These are phyloP conservation scores for Halcyon chelicuti DNA, from an alignment of 2,797 vertebrate species.

Conservation along the genomic window DNA sequence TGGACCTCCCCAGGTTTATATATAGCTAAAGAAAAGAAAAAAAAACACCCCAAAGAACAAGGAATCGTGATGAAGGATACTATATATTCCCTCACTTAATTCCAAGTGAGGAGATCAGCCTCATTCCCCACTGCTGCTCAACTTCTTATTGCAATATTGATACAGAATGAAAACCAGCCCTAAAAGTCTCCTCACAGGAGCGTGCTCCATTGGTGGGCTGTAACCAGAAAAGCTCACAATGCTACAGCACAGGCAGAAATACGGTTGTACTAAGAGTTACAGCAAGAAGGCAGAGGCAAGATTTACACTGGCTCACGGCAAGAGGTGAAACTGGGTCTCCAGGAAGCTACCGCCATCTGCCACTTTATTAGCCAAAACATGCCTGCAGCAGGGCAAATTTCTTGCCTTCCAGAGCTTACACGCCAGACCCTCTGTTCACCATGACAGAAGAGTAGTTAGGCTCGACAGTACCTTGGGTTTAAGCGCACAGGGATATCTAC, in stretches of 20 bases:
- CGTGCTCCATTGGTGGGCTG: fast-evolving
- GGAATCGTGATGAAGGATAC: not conserved
- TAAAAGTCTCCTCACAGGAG: not conserved
- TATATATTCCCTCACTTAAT: not conserved
- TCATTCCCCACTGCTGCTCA: fast-evolving
- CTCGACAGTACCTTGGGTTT: fast-evolving
- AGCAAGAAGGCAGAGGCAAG: not conserved
- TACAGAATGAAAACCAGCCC: not conserved
- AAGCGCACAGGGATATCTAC: not conserved
- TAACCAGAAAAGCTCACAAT: not conserved
- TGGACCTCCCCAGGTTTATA: not conserved
- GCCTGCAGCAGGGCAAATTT: not conserved
- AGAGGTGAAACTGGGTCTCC: not conserved
- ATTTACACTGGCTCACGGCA: not conserved
- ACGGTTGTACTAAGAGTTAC: fast-evolving
- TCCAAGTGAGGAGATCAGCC: not conserved
- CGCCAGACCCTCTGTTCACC: no score
- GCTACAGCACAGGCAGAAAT: not conserved
- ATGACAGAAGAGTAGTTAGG: fast-evolving
- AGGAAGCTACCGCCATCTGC: not conserved
- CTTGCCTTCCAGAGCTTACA: not conserved
- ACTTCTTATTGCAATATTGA: not conserved
- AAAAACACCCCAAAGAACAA: not conserved
- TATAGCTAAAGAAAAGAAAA: not conserved
- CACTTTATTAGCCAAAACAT: not conserved